Evolutionary conservation across 2,113 vertebrate species (phyloP).

Genomic region (Amblyornis subalaris): DNA sequence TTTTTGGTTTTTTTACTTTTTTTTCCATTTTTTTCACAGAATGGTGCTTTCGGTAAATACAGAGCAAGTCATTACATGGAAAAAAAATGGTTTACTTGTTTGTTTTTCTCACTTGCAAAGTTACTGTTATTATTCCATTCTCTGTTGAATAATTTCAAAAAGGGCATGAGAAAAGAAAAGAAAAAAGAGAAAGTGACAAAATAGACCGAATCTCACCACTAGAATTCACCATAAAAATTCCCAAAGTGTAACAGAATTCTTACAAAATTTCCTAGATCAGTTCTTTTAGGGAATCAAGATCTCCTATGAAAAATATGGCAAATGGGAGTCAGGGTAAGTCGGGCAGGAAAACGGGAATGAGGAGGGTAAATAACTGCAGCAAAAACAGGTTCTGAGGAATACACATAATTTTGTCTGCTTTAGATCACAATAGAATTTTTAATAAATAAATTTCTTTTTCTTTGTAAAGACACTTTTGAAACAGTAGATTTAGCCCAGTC

Average conservation of each 20-base stretch:
- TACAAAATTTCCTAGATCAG: constrained; percentile 80
- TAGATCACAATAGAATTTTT: constrained; percentile 98
- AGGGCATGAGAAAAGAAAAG: constrained; percentile 71
- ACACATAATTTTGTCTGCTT: constrained; percentile 90
- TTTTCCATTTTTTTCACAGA: constrained; percentile 79
- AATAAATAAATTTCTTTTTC: constrained; percentile 99
- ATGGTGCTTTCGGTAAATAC: constrained; percentile 75
- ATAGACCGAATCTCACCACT: constrained; percentile 81
- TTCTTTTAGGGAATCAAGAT: constrained; percentile 70
- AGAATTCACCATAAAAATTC: constrained; percentile 85
- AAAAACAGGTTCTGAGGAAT: constrained; percentile 92
- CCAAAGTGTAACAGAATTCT: constrained; percentile 79
- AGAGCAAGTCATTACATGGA: constrained; percentile 88
- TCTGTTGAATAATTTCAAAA: constrained; percentile 74
- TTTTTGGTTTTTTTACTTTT: not conserved
- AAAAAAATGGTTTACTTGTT: constrained; percentile 75
- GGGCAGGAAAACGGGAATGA: constrained; percentile 37
- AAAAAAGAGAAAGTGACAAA: constrained; percentile 70
- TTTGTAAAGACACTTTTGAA: constrained; percentile 99
- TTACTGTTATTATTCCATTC: constrained; percentile 88
- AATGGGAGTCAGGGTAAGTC: constrained; percentile 31
- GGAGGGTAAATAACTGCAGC: constrained; percentile 81
- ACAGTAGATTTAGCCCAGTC: constrained; percentile 97
- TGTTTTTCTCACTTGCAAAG: constrained; percentile 78
- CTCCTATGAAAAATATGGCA: constrained; percentile 77